phyloP scores from a whole-genome alignment of 2,797 vertebrate genomes.

The Cuculus canorus region DNA sequence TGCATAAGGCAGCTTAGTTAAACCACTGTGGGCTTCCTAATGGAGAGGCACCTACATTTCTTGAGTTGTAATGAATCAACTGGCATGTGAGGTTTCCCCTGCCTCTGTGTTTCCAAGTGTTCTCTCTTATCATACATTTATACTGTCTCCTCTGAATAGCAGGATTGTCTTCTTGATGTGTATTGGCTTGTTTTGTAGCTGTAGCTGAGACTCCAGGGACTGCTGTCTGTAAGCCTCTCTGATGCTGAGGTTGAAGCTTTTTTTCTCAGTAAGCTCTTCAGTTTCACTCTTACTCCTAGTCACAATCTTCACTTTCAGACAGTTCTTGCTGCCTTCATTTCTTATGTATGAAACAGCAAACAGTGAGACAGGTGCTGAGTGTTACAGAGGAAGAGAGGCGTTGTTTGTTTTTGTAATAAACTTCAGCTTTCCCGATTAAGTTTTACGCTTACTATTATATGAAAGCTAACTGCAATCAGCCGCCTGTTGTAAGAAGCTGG shows the following conservation, averaged over 20 bases:
- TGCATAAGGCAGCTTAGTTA: not conserved
- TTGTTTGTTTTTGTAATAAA: not conserved
- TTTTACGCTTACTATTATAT: fast-evolving
- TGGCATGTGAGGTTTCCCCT: not conserved
- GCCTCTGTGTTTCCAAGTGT: not conserved
- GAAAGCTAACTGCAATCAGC: not conserved
- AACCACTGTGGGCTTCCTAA: not conserved
- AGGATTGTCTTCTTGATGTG: not conserved
- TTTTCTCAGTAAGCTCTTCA: not conserved
- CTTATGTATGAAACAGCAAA: not conserved
- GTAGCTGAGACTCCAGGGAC: not conserved
- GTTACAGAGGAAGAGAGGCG: not conserved
- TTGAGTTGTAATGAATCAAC: not conserved
- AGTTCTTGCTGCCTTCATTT: not conserved
- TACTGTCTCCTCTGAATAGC: not conserved
- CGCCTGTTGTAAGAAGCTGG: not conserved
- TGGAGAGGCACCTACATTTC: not conserved
- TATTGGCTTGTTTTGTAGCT: not conserved
- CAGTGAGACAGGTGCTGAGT: not conserved
- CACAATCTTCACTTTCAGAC: not conserved
- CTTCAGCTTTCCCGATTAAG: fast-evolving
- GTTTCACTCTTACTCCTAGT: not conserved
- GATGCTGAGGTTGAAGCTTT: not conserved
- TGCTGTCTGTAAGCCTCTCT: not conserved
- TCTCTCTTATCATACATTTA: not conserved